These are phyloP conservation scores for Leucophenga montana DNA, from an alignment of 2,888 invertebrate species.

Conservation along the genomic window DNA sequence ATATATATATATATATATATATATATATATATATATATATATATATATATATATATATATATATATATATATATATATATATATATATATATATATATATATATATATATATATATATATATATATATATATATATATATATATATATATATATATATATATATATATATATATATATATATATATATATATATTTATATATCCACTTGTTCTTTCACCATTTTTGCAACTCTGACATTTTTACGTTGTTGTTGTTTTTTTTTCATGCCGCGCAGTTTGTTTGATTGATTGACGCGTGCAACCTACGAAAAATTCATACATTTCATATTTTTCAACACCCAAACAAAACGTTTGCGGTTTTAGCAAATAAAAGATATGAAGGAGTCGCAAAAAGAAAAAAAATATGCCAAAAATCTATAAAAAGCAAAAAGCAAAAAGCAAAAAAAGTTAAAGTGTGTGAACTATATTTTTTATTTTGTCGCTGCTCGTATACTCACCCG, in stretches of 20 bases:
- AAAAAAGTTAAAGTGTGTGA: constrained; percentile 25
- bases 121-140: too few species aligned
- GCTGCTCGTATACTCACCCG: not conserved
- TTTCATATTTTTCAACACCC: constrained; percentile 25
- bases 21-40: too few species aligned
- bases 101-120: too few species aligned
- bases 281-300: constrained; percentile 26
- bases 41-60: too few species aligned
- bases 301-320: constrained; percentile 6
- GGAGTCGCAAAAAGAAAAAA: constrained; percentile 18
- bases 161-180: too few species aligned
- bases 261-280: constrained; percentile 7
- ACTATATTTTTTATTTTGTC: constrained; percentile 28
- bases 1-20: too few species aligned
- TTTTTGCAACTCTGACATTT: not conserved
- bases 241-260: not conserved
- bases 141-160: too few species aligned
- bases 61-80: too few species aligned
- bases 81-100: too few species aligned
- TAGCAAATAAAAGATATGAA: not conserved
- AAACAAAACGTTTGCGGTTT: constrained; percentile 26
- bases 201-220: constrained; percentile 16
- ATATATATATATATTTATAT: not conserved
- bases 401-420: constrained; percentile 1
- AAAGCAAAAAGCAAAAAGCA: too few species aligned